phyloP scores from a whole-genome alignment of 2,888 invertebrate species.

The Cheilosia urbana region DNA sequence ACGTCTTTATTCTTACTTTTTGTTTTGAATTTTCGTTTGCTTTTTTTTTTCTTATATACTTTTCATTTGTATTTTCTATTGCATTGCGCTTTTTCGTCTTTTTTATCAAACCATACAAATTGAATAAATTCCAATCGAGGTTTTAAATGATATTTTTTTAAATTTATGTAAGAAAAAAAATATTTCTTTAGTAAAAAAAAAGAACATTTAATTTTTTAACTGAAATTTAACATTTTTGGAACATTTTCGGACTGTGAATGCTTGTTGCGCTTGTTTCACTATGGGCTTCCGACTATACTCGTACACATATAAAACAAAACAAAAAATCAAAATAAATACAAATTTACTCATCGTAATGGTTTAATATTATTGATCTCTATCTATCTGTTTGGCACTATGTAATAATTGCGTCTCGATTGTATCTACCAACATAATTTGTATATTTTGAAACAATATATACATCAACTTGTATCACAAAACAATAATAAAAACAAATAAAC shows the following conservation, averaged over 20 bases:
- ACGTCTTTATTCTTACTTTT: constrained; percentile 22
- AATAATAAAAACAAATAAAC: constrained; percentile 27
- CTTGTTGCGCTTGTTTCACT: constrained; percentile 77
- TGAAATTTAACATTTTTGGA: constrained; percentile 78
- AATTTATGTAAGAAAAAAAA: constrained; percentile 9
- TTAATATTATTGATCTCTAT: constrained; percentile 67
- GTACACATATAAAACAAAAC: constrained; percentile 60
- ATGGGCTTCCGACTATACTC: constrained; percentile 75
- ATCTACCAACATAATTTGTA: constrained; percentile 64
- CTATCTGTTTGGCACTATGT: constrained; percentile 69
- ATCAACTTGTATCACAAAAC: constrained; percentile 49
- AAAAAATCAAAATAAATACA: background rate
- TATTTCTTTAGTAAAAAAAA: constrained; percentile 42
- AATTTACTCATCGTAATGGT: constrained; percentile 64
- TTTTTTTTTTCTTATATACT: constrained; percentile 4
- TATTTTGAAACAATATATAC: constrained; percentile 58
- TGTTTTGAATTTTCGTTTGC: background rate
- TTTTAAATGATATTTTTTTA: constrained; percentile 8
- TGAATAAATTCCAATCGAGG: constrained; percentile 12
- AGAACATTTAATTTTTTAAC: constrained; percentile 78
- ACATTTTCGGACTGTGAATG: constrained; percentile 77
- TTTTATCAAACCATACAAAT: constrained; percentile 18
- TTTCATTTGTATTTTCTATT: constrained; percentile 42
- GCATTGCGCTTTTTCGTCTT: constrained; percentile 74
- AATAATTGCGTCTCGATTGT: constrained; percentile 69